Percentiles rank a stretch among this genome's conserved stretches.
phyloP scores from a whole-genome alignment of 2,888 invertebrate genomes.

The Chirona hameri region DNA sequence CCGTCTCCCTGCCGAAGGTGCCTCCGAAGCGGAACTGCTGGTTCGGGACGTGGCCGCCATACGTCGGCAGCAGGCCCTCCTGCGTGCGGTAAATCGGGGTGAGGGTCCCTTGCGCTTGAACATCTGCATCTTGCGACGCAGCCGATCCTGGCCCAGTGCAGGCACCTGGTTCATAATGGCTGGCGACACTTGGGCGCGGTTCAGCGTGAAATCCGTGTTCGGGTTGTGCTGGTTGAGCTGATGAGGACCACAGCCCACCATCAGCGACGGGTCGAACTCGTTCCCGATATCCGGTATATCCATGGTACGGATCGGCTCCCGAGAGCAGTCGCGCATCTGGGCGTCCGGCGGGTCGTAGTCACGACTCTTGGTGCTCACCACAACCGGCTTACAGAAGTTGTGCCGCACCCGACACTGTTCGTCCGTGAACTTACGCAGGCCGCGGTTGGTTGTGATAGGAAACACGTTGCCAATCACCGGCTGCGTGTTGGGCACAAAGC shows the following conservation, averaged over 20 bases:
- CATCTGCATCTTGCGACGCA: slow-evolving; percentile 24
- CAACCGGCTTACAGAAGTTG: slow-evolving; percentile 66
- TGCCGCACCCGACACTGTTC: slow-evolving; percentile 68
- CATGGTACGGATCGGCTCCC: background rate
- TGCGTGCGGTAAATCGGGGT: slow-evolving; percentile 63
- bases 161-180: slow-evolving; percentile 22
- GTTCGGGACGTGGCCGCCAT: slow-evolving; percentile 74
- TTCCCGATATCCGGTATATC: background rate
- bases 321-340: slow-evolving; percentile 42
- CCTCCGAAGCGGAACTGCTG: slow-evolving; percentile 67
- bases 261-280: slow-evolving; percentile 23
- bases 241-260: slow-evolving; percentile 12
- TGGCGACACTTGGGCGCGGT: background rate
- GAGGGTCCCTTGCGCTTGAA: background rate
- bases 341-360: slow-evolving; percentile 52
- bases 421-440: slow-evolving; percentile 69
- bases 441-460: slow-evolving; percentile 64
- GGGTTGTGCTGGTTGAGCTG: background rate
- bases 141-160: background rate
- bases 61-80: slow-evolving; percentile 70
- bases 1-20: slow-evolving; percentile 69
- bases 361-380: slow-evolving; percentile 51
- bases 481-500: slow-evolving; percentile 64
- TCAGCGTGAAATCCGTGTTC: background rate
- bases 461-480: slow-evolving; percentile 62